Evolutionary conservation across 2,888 invertebrate genomes (phyloP), one percentile per base, ranked within the genome.

Genomic region (Microctonus aethiopoides): DNA sequence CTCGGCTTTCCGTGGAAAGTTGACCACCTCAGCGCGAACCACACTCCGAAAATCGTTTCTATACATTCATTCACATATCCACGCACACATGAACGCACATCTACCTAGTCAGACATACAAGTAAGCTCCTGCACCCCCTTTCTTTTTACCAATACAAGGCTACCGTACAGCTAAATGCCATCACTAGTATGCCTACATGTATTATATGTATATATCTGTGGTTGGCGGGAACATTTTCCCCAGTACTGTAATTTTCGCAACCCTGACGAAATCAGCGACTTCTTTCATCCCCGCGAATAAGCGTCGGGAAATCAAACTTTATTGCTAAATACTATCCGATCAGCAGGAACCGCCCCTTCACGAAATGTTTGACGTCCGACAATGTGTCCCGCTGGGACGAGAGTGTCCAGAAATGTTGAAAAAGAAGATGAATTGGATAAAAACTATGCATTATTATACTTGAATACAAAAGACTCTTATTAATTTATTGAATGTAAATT

Each of bases 301-400:
- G 54, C 62, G 77, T 78, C 80, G 80, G 83, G 82, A 80, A 85
- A 84, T 83, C 84, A 82, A 83, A 86, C 84, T 86, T 86, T 86
- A 86, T 86, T 85, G 86, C 85, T 86, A 86, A 86, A 86, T 86
- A 86, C 85, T 76, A 83, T 80, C 78, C 83, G 84, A 85, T 86
- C 86, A 86, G 86, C 86, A 84, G 78, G 85, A 83, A 83, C 80
- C 62, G 52, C 76, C 75, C 73, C 75, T 70, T 72, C 41, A 67
- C 22, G 9, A 16, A 46, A 46, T 32, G 60, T 34, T 64, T 51
- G 62, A 72, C 63, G 46, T 46, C 16, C 6, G 46, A 16, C 6
- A 46, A 46, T 16, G 16, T 46, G 67, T 64, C 62, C 76, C 72
- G 65, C 67, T 71, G 76, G 76, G 76, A 76, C 69, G 16, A 57